These are phyloP conservation scores for Cichladusa arquata DNA, from an alignment of 2,113 vertebrate species.

Conservation along the genomic window DNA sequence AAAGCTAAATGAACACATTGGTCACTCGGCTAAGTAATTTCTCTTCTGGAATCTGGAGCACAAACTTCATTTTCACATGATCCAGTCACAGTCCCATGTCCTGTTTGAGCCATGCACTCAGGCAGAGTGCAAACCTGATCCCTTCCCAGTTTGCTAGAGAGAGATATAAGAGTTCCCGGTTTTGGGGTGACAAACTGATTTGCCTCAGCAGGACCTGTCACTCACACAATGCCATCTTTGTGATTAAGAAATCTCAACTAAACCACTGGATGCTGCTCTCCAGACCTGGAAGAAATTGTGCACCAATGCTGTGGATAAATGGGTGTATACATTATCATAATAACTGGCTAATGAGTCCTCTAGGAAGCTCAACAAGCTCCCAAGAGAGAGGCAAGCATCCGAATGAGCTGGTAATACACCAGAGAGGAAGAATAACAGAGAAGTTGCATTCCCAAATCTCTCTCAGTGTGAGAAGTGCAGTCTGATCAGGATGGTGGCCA, in stretches of 20 bases:
- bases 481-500: background rate
- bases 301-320: background rate
- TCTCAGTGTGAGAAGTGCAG: too few species aligned
- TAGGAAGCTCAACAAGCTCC: background rate
- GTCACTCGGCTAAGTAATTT: background rate
- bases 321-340: background rate
- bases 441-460: background rate
- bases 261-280: constrained; percentile 78
- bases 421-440: background rate
- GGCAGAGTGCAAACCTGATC: background rate
- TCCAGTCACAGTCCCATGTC: background rate
- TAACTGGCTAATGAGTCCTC: background rate
- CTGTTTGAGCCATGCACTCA: too few species aligned
- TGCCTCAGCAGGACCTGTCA: constrained; percentile 81
- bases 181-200: constrained; percentile 79
- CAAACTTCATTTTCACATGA: background rate
- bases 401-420: background rate
- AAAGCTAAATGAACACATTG: background rate
- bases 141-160: constrained; percentile 38
- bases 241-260: constrained; percentile 74
- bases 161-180: constrained; percentile 65
- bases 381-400: background rate
- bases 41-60: background rate
- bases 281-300: constrained; percentile 71
- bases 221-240: constrained; percentile 88